These are phyloP conservation scores for Epinephelus coioides DNA, from an alignment of 2,797 vertebrate genomes.

Conservation along the genomic window DNA sequence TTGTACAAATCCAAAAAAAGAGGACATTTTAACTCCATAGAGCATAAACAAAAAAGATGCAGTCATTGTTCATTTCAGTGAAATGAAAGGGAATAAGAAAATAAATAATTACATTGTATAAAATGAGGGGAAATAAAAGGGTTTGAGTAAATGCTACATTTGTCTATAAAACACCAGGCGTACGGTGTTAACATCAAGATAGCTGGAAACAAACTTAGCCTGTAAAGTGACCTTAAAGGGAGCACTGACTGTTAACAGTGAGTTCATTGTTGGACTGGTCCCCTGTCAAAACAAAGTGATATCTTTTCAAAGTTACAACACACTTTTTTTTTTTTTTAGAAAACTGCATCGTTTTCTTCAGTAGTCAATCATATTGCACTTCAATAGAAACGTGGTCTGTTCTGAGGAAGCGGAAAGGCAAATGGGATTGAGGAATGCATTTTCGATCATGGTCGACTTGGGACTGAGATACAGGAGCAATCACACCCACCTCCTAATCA, in stretches of 20 bases:
- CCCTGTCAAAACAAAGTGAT: slow-evolving; percentile 25
- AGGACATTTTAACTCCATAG: slow-evolving; percentile 20
- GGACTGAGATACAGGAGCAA: background rate
- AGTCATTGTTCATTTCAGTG: slow-evolving; percentile 46
- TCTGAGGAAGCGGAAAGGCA: background rate
- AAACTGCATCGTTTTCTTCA: slow-evolving; percentile 56
- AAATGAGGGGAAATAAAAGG: slow-evolving; percentile 39
- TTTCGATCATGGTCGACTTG: slow-evolving; percentile 23
- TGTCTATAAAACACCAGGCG: slow-evolving; percentile 23
- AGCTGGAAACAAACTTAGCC: slow-evolving; percentile 9
- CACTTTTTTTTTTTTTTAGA: slow-evolving; percentile 4
- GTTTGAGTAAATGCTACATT: slow-evolving; percentile 63
- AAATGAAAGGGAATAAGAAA: slow-evolving; percentile 61
- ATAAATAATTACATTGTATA: slow-evolving; percentile 70
- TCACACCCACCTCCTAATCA: background rate
- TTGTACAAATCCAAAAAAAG: slow-evolving; percentile 45
- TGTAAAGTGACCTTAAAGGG: slow-evolving; percentile 42
- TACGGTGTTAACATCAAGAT: background rate
- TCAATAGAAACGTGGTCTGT: slow-evolving; percentile 38
- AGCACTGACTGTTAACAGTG: slow-evolving; percentile 10
- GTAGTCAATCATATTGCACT: slow-evolving; percentile 82
- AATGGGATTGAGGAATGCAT: slow-evolving; percentile 27
- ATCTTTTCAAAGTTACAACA: slow-evolving; percentile 15
- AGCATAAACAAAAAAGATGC: slow-evolving; percentile 44
- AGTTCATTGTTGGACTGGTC: slow-evolving; percentile 11